Conservation (phyloP, 2,888 invertebrate genomes). For the Listrodromus nycthemerus region DNA sequence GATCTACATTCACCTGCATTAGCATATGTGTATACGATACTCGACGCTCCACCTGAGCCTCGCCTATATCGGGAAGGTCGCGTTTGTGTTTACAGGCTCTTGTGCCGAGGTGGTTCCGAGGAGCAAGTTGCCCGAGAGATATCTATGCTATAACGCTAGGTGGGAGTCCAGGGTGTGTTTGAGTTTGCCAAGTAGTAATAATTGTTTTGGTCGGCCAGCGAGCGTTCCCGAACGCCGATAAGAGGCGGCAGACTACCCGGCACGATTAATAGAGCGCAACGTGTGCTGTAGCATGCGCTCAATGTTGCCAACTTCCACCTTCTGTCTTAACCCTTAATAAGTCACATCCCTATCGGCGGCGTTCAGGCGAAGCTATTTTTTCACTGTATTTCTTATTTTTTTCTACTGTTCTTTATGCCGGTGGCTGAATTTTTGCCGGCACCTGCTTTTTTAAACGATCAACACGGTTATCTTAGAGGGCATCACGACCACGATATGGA, state of each 20-base stretch:
- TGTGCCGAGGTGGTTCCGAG: constrained; percentile 10
- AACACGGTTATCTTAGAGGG: too few relatives aligned
- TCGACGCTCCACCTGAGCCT: constrained; percentile 39
- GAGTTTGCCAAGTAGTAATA: constrained; percentile 77
- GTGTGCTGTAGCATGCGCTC: not conserved
- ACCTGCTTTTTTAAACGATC: too few relatives aligned
- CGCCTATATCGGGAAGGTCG: constrained; percentile 34
- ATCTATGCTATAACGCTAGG: constrained; percentile 48
- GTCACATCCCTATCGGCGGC: too few relatives aligned
- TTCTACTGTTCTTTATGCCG: too few relatives aligned
- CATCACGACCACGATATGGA: too few relatives aligned
- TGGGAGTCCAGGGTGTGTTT: constrained; percentile 66
- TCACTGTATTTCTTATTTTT: too few relatives aligned
- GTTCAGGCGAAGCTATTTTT: too few relatives aligned
- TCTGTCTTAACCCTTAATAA: too few relatives aligned
- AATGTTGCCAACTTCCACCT: not conserved
- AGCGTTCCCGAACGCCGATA: constrained; percentile 39
- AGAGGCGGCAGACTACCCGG: not conserved
- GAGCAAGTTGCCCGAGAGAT: constrained; percentile 50
- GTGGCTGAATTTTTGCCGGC: too few relatives aligned
- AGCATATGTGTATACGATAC: constrained; percentile 37
- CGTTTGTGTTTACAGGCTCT: constrained; percentile 61
- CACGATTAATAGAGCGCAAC: constrained; percentile 3
- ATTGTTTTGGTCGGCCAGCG: constrained; percentile 72
- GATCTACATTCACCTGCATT: constrained; percentile 43